Base-by-base conservation (phyloP, 2,888 invertebrate genomes). In the Caenorhabditis sinica region DNA sequence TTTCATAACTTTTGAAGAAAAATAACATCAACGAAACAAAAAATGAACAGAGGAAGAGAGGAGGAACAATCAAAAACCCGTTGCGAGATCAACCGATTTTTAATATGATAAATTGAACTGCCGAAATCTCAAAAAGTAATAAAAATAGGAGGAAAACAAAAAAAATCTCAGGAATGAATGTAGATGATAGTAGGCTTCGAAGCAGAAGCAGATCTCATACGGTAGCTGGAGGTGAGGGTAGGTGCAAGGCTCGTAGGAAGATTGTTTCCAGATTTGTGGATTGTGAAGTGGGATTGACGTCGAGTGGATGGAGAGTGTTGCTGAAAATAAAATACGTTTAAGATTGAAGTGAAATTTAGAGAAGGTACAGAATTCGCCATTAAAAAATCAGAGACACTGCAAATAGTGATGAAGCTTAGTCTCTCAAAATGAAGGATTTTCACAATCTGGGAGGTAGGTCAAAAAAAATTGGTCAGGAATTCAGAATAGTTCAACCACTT, bases 181-280 rank as follows among this genome's bases (percentile, higher is more conserved):
- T 68, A 65, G 30, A 82, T 82, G 5, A 77, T 73, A 49, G 82
- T 82, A 2, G 82, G 82, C 33, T 65, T 72, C 0, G 68, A n/a
- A 11, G 75, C 53, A 25, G 75, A 71, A n/a, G 68, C 53, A 8
- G 82, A 63, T 72, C 76, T 11, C 28, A 28, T 73, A 51, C 82
- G 82, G 65, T 82, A 82, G 30, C 40, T 72, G 8, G 82, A 72
- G 0, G 75, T 33, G 1, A 82, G 61, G 5, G 82, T 82, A 20
- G 82, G 82, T 13, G 82, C 71, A 15, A 71, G 49, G 25, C 66
- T 77, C 15, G 69, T 69, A 5, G 58, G 25, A 8, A 65, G 17
- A 30, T 49, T 68, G 43, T 43, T 75, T 9, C 43, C 65, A 11
- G 60, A 36, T 69, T 69, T 69, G 45, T 80, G 76, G 20, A 76